Conservation (phyloP, 2,888 invertebrate genomes). For the Trachelus stipa region DNA sequence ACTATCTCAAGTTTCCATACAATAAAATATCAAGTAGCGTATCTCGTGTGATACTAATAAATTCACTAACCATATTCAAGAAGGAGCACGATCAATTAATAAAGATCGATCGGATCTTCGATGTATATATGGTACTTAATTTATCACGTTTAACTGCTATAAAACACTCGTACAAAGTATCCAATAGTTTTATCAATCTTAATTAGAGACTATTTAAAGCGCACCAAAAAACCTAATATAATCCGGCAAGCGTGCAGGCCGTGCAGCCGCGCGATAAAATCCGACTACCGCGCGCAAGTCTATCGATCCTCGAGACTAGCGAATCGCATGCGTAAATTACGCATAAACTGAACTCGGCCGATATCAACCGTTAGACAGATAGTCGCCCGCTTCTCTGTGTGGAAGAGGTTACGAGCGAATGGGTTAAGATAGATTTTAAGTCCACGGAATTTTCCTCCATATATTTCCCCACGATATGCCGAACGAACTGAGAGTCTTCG, state of each 20-base stretch:
- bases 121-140: not conserved
- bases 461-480: not conserved
- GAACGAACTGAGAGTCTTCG: not conserved
- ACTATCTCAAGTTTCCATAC: too few relatives aligned
- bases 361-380: not conserved
- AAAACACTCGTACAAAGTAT: not conserved
- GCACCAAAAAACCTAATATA: not conserved
- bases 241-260: not conserved
- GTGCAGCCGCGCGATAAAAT: not conserved
- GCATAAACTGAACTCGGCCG: not conserved
- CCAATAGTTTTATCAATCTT: not conserved
- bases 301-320: not conserved
- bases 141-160: not conserved
- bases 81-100: not conserved
- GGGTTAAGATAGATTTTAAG: not conserved
- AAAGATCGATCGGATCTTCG: not conserved
- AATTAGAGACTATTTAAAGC: not conserved
- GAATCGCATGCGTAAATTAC: not conserved
- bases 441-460: not conserved
- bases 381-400: not conserved
- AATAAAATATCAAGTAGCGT: not conserved
- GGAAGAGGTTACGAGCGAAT: not conserved
- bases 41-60: not conserved
- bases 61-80: not conserved
- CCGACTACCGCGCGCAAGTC: not conserved